Conservation (phyloP, 2,888 invertebrate genomes). For the Pseudeuparius sepicola region DNA sequence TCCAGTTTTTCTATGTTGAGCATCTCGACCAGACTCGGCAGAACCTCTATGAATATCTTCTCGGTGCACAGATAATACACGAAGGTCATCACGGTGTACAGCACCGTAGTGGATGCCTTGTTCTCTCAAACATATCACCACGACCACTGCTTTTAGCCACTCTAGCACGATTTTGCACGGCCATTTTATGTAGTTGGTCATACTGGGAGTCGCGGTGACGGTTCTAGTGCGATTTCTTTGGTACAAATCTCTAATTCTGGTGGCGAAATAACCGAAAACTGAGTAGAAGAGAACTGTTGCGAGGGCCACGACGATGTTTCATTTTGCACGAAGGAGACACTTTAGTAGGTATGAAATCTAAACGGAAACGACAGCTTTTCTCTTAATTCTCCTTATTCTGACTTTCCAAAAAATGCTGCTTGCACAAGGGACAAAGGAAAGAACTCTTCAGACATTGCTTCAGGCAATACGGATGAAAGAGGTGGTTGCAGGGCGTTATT, state of each 20-base stretch:
- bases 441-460: slow-evolving; percentile 59
- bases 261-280: slow-evolving; percentile 35
- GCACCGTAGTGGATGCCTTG: slow-evolving; percentile 57
- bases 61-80: slow-evolving; percentile 61
- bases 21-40: slow-evolving; percentile 47
- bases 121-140: slow-evolving; percentile 54
- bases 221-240: slow-evolving; percentile 23
- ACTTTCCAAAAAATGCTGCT: slow-evolving; percentile 37
- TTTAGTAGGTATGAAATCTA: too few relatives aligned
- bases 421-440: slow-evolving; percentile 66
- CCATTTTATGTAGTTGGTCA: slow-evolving; percentile 27
- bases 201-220: slow-evolving; percentile 18
- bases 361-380: too few relatives aligned
- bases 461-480: slow-evolving; percentile 69
- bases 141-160: slow-evolving; percentile 62
- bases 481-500: slow-evolving; percentile 69
- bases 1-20: slow-evolving; percentile 54
- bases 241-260: slow-evolving; percentile 32
- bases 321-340: too few relatives aligned
- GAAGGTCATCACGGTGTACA: slow-evolving; percentile 54
- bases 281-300: slow-evolving; percentile 37
- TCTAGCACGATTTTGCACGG: slow-evolving; percentile 58
- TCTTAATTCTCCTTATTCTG: too few relatives aligned
- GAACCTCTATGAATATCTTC: slow-evolving; percentile 54
- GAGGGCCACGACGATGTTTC: slow-evolving; percentile 31